phyloP scores from a whole-genome alignment of 2,113 vertebrate species.

The Caloenas nicobarica region DNA sequence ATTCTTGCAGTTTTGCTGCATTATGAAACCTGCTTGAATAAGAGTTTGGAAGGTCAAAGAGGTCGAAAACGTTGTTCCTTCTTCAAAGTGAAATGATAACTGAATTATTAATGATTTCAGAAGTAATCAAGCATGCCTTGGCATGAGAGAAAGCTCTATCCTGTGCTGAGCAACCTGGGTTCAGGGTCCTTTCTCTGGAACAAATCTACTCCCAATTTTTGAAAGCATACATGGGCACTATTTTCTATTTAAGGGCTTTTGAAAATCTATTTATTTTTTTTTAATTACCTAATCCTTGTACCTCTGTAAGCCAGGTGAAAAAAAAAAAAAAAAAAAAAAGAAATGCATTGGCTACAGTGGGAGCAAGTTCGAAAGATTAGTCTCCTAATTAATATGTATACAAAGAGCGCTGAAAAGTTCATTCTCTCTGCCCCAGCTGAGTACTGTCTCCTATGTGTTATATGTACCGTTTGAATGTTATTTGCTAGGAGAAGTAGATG shows the following conservation, averaged over 20 bases:
- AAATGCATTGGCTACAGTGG: neutral
- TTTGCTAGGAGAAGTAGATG: neutral
- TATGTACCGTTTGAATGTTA: neutral
- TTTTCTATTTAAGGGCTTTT: neutral
- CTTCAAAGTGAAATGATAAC: neutral
- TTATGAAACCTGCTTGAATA: neutral
- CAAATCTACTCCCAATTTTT: neutral
- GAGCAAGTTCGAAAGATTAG: neutral
- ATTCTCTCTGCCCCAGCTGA: neutral
- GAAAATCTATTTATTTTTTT: neutral
- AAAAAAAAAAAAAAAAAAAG: neutral
- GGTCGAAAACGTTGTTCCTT: neutral
- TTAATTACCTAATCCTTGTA: neutral
- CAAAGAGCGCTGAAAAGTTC: neutral
- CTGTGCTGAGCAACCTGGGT: neutral
- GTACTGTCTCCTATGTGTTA: neutral
- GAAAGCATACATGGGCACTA: neutral
- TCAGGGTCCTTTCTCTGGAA: neutral
- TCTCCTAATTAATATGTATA: neutral
- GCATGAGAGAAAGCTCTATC: neutral
- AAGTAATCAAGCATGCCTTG: neutral
- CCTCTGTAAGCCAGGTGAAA: neutral
- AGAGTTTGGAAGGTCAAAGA: neutral
- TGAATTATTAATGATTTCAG: neutral
- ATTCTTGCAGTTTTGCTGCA: neutral